Evolutionary conservation across 2,888 invertebrate genomes (phyloP).

Genomic region (Peribatodes rhomboidaria): DNA sequence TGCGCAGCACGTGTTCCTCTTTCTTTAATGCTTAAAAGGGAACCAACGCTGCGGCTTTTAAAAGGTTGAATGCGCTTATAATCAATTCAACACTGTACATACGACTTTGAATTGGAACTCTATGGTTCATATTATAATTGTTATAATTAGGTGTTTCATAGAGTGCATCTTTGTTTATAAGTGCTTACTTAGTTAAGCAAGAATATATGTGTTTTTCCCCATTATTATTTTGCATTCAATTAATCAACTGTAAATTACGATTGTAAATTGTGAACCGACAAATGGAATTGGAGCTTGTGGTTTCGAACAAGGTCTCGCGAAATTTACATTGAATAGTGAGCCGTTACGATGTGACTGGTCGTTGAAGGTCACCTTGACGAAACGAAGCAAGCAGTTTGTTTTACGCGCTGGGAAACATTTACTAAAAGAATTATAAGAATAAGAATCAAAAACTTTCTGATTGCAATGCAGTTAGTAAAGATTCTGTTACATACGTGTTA

Average conservation of each 20-base stretch:
- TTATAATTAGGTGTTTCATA: too few relatives aligned
- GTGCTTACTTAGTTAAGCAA: too few relatives aligned
- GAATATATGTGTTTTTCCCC: too few relatives aligned
- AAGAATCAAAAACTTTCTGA: background rate
- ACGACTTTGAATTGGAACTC: background rate
- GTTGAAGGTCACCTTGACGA: slow-evolving; percentile 82
- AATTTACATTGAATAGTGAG: slow-evolving; percentile 83
- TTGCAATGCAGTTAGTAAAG: too few relatives aligned
- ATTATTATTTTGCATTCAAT: background rate
- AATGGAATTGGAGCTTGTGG: slow-evolving; percentile 57
- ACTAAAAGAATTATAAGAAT: background rate
- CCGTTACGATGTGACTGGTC: slow-evolving; percentile 71
- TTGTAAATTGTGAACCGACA: slow-evolving; percentile 33
- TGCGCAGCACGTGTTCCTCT: slow-evolving; percentile 76
- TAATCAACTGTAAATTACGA: background rate
- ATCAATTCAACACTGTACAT: background rate
- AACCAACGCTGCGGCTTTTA: slow-evolving; percentile 57
- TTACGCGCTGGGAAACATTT: slow-evolving; percentile 47
- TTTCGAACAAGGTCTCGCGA: slow-evolving; percentile 67
- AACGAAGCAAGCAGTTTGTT: slow-evolving; percentile 62
- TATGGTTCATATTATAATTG: too few relatives aligned
- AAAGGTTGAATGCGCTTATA: slow-evolving; percentile 50
- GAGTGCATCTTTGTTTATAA: too few relatives aligned
- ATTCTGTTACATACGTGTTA: background rate
- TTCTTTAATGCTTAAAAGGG: slow-evolving; percentile 72